phyloP scores from a whole-genome alignment of 2,113 vertebrate species.

The Miniopterus natalensis region DNA sequence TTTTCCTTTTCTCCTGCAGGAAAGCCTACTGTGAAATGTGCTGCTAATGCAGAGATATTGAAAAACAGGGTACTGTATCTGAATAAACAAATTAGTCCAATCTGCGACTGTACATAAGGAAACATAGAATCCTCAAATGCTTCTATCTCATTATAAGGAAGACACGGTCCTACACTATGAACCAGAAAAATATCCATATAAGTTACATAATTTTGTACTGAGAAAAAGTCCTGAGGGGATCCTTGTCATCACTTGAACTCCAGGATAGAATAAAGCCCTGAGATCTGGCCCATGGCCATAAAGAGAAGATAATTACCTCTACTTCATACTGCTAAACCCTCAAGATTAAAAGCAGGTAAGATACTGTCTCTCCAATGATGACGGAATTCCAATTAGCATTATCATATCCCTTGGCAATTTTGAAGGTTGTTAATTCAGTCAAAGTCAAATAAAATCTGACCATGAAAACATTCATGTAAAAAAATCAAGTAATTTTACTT shows the following conservation, averaged over 20 bases:
- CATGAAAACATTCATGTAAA: background rate
- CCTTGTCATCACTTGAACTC: background rate
- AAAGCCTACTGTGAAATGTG: constrained; percentile 1
- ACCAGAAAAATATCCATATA: background rate
- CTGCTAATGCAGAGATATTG: background rate
- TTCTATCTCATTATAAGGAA: background rate
- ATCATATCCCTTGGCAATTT: background rate
- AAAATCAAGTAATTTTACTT: constrained; percentile 51
- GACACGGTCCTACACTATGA: background rate
- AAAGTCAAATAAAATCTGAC: constrained; percentile 49
- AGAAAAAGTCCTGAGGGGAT: background rate
- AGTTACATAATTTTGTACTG: background rate
- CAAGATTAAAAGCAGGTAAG: background rate
- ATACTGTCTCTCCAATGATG: background rate
- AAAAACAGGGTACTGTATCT: background rate
- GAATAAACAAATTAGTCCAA: constrained; percentile 40
- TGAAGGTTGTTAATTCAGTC: constrained; percentile 33
- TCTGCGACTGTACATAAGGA: background rate
- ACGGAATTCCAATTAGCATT: background rate
- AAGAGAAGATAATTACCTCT: background rate
- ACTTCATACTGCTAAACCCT: background rate
- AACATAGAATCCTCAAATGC: constrained; percentile 40
- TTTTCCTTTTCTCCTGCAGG: constrained; percentile 38
- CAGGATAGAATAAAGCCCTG: background rate
- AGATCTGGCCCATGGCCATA: background rate